These are phyloP conservation scores for Aproaerema taeniolella DNA, from an alignment of 2,888 invertebrate genomes.

Conservation along the genomic window DNA sequence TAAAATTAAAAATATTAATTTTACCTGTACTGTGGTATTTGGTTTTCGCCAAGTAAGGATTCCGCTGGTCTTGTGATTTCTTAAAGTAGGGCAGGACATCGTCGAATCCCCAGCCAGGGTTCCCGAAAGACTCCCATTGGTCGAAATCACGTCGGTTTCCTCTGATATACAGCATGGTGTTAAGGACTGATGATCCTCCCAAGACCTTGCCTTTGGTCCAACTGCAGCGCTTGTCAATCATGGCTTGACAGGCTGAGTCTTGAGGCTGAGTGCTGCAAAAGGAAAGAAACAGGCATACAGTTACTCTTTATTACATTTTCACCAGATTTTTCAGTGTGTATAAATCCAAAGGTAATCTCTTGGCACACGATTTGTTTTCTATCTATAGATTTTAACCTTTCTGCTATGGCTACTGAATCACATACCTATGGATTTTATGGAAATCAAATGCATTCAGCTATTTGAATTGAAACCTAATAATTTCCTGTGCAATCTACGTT, in stretches of 20 bases:
- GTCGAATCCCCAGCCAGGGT: slow-evolving; percentile 92
- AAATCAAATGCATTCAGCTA: no score
- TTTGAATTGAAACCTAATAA: no score
- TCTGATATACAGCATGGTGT: slow-evolving; percentile 94
- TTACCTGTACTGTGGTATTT: slow-evolving; percentile 84
- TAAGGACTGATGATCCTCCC: slow-evolving; percentile 92
- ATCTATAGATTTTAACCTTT: no score
- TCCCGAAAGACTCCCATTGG: slow-evolving; percentile 90
- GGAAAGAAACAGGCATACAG: no score
- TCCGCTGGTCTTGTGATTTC: slow-evolving; percentile 92
- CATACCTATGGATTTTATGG: no score
- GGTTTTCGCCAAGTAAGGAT: slow-evolving; percentile 88
- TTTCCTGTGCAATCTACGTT: no score
- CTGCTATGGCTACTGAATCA: no score
- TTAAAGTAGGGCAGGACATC: slow-evolving; percentile 89
- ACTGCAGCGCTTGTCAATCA: slow-evolving; percentile 88
- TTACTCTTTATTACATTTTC: no score
- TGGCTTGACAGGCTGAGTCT: slow-evolving; percentile 89
- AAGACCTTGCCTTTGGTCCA: slow-evolving; percentile 95
- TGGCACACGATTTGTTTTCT: no score
- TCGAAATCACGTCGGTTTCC: slow-evolving; percentile 93
- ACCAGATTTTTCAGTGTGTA: no score
- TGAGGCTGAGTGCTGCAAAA: slow-evolving; percentile 87
- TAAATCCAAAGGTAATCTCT: no score
- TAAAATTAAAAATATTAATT: no score